phyloP scores from a whole-genome alignment of 92 coral and sea anemone genomes.

The Phenganax subtilis region DNA sequence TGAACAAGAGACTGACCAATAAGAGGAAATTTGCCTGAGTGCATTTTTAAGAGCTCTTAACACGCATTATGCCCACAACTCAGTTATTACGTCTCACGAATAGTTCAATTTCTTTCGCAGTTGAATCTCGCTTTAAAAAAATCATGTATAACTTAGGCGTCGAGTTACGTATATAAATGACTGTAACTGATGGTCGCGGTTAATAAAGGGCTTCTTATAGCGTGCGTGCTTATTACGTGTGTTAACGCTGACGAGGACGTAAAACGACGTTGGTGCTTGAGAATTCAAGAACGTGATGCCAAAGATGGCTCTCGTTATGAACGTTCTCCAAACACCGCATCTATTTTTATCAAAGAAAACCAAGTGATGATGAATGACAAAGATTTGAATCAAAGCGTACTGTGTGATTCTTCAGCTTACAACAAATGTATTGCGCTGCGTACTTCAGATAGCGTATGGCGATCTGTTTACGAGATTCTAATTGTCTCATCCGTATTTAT shows the following conservation, averaged over 20 bases:
- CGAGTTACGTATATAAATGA: not conserved
- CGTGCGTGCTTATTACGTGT: not conserved
- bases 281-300: constrained; percentile 14
- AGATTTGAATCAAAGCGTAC: not conserved
- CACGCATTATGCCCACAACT: not conserved
- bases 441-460: constrained; percentile 16
- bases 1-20: constrained; percentile 9
- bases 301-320: not conserved
- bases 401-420: not conserved
- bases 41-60: constrained; percentile 6
- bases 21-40: constrained; percentile 37
- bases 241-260: constrained; percentile 13
- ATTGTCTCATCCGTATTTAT: constrained; percentile 25
- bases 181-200: not conserved
- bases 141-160: not conserved
- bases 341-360: not conserved
- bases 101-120: not conserved
- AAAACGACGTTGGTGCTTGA: constrained; percentile 27
- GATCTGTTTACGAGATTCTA: constrained; percentile 22
- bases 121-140: not conserved
- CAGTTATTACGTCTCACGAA: not conserved
- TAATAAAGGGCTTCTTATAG: not conserved
- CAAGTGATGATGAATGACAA: not conserved
- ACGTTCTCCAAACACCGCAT: not conserved
- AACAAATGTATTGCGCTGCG: constrained; percentile 2